These are phyloP conservation scores for Nannobrachium achirus DNA, from an alignment of 2,113 vertebrate species.

Conservation along the genomic window DNA sequence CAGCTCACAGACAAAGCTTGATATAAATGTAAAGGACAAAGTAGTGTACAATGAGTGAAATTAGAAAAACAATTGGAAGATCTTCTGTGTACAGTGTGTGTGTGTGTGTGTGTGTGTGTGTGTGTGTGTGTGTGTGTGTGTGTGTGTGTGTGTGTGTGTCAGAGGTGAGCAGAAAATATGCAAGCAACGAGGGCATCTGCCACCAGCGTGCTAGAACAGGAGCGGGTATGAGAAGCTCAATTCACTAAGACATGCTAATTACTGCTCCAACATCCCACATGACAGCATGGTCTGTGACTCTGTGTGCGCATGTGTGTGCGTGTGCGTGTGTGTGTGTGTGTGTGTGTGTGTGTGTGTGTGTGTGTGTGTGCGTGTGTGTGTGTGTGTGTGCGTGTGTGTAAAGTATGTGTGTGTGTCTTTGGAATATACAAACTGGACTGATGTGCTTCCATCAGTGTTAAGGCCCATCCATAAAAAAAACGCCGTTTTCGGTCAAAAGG, in stretches of 20 bases:
- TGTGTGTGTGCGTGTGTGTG: background rate
- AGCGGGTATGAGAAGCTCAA: slow-evolving; percentile 43
- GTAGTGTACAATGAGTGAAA: background rate
- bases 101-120: background rate
- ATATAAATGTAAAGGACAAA: background rate
- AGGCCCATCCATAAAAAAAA: too few relatives aligned
- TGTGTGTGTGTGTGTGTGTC: slow-evolving; percentile 8
- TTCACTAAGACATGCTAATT: slow-evolving; percentile 53
- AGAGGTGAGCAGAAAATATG: slow-evolving; percentile 35
- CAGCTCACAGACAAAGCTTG: background rate
- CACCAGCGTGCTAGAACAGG: slow-evolving; percentile 62
- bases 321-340: background rate
- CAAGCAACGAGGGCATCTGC: slow-evolving; percentile 56
- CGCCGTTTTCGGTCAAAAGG: too few relatives aligned
- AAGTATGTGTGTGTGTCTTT: background rate
- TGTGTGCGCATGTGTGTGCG: slow-evolving; percentile 1
- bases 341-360: background rate
- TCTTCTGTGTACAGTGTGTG: background rate
- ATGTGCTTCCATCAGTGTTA: background rate
- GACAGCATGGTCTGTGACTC: background rate
- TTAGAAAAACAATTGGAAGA: background rate
- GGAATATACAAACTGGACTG: background rate
- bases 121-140: slow-evolving; percentile 11
- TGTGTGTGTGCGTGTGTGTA: background rate
- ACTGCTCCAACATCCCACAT: background rate